Evolutionary conservation across 2,113 vertebrate species (phyloP).

Genomic region (Euleptes europaea): DNA sequence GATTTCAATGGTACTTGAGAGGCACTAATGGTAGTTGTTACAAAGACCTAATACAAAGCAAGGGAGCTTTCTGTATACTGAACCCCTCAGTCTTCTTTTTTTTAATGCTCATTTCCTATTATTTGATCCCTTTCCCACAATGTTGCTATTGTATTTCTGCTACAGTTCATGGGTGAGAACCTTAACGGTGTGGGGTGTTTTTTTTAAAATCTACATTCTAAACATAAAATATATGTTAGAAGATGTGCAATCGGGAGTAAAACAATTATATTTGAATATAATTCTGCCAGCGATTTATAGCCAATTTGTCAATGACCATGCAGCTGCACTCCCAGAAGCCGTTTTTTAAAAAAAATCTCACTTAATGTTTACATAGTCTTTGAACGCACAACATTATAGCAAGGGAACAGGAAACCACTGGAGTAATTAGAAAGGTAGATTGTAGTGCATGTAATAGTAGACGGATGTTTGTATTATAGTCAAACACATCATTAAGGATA

Average conservation of each 20-base stretch:
- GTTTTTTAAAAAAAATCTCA: conserved; percentile 35
- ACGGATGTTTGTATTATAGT: conserved; percentile 82
- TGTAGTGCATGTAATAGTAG: conserved; percentile 69
- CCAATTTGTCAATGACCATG: conserved; percentile 76
- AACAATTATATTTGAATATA: conserved; percentile 57
- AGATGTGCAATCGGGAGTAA: conserved; percentile 39
- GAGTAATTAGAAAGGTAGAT: conserved; percentile 82
- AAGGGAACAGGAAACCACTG: conserved; percentile 69
- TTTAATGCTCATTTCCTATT: not conserved
- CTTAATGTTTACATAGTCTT: conserved; percentile 67
- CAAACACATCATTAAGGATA: conserved; percentile 86
- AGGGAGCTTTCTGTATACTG: not conserved
- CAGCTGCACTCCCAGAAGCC: conserved; percentile 68
- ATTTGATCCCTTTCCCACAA: not conserved
- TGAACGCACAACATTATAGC: conserved; percentile 62
- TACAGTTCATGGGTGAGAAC: conserved; percentile 16
- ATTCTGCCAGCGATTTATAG: conserved; percentile 68
- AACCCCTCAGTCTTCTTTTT: not conserved
- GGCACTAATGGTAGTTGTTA: not conserved
- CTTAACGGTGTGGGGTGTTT: conserved; percentile 6
- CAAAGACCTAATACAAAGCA: not conserved
- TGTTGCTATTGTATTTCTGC: not conserved
- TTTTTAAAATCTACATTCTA: conserved; percentile 21
- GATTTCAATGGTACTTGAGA: not conserved
- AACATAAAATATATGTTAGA: conserved; percentile 21